phyloP scores from a whole-genome alignment of 2,113 vertebrate genomes.

The Oenanthe melanoleuca region DNA sequence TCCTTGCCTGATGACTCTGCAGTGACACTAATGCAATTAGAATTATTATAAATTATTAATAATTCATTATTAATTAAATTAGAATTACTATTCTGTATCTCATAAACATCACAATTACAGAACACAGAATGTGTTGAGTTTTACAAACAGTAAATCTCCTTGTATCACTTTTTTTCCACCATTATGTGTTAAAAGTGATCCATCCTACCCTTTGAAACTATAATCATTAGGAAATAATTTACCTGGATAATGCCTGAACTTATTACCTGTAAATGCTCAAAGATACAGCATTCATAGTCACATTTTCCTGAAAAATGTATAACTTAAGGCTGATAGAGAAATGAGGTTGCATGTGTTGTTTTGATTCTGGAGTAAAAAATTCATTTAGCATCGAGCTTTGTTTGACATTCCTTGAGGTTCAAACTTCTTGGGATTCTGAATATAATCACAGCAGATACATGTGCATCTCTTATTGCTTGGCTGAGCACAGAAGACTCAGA shows the following conservation, averaged over 20 bases:
- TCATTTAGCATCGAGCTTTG: conserved; percentile 50
- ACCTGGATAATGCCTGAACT: not conserved
- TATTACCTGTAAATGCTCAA: not conserved
- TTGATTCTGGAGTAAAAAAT: conserved; percentile 23
- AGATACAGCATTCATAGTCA: not conserved
- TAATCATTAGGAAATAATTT: not conserved
- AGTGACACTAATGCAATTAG: not conserved
- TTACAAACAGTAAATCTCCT: not conserved
- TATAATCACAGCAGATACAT: conserved; percentile 39
- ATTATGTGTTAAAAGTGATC: not conserved
- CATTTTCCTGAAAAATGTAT: not conserved
- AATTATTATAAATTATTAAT: too few species aligned
- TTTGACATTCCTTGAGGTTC: conserved; percentile 49
- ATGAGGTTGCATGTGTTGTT: not conserved
- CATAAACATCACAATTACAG: not conserved
- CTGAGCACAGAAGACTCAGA: conserved; percentile 40
- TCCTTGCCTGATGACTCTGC: not conserved
- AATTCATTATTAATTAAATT: too few species aligned
- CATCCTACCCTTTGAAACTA: not conserved
- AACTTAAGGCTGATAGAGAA: not conserved
- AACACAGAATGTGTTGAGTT: not conserved
- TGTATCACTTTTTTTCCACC: not conserved
- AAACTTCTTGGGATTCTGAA: conserved; percentile 35
- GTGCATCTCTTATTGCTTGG: conserved; percentile 45
- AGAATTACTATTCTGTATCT: not conserved